These are phyloP conservation scores for Scortum barcoo DNA, from an alignment of 2,113 vertebrate genomes.

Conservation along the genomic window DNA sequence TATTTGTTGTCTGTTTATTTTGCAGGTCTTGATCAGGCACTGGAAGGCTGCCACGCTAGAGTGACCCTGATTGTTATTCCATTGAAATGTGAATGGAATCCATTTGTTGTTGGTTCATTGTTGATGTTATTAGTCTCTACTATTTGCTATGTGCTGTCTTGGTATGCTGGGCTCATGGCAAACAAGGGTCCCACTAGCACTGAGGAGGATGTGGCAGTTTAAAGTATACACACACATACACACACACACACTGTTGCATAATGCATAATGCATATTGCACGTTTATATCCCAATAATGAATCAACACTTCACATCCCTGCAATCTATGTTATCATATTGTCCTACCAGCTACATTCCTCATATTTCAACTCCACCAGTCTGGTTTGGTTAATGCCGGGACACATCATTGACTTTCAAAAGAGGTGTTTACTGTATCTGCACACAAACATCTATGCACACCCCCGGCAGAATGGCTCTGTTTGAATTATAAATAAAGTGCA, in stretches of 20 bases:
- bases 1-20: constrained; percentile 46
- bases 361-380: constrained; percentile 15
- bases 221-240: constrained; percentile 27
- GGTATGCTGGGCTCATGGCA: constrained; percentile 47
- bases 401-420: constrained; percentile 45
- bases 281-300: constrained; percentile 29
- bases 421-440: constrained; percentile 53
- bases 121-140: constrained; percentile 58
- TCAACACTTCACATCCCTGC: constrained; percentile 39
- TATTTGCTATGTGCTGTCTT: constrained; percentile 66
- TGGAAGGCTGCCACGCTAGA: constrained; percentile 53
- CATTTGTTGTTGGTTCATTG: constrained; percentile 62
- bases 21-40: constrained; percentile 80
- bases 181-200: constrained; percentile 61
- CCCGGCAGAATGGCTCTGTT: constrained; percentile 31
- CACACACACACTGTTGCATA: constrained; percentile 23
- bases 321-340: not conserved
- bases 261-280: constrained; percentile 49
- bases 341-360: constrained; percentile 5
- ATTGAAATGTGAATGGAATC: constrained; percentile 85
- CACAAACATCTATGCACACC: constrained; percentile 34
- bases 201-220: constrained; percentile 44
- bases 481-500: constrained; percentile 67
- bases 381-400: constrained; percentile 19
- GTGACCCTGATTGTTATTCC: constrained; percentile 74